These are phyloP conservation scores for Capromys pilorides DNA, from an alignment of 2,797 vertebrate genomes.

Conservation along the genomic window DNA sequence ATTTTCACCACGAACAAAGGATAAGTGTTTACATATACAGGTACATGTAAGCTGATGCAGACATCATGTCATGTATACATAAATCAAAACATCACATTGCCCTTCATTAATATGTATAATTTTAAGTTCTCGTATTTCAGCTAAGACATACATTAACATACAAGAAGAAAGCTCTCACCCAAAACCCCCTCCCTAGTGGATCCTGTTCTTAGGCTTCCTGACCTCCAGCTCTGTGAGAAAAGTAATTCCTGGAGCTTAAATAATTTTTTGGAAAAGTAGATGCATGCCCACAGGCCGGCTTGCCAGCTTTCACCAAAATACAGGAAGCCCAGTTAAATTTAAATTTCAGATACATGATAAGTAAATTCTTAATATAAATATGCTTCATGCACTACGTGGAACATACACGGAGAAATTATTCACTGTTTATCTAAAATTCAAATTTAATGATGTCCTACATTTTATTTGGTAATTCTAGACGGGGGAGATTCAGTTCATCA, in stretches of 20 bases:
- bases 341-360: neutral
- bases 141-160: neutral
- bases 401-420: neutral
- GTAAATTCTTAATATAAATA: neutral
- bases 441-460: neutral
- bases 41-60: neutral
- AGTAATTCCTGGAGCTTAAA: neutral
- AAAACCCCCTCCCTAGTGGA: no score
- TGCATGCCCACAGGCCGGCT: neutral
- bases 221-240: neutral
- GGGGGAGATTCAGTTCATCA: neutral
- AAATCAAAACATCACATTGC: neutral
- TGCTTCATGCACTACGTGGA: neutral
- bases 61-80: no score
- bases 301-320: neutral
- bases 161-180: neutral
- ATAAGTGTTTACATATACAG: neutral
- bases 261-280: neutral
- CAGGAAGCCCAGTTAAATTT: neutral
- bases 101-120: neutral
- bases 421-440: constrained; percentile 12
- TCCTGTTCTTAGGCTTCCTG: neutral
- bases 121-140: neutral
- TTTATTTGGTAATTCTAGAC: neutral
- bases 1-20: neutral